Conservation (phyloP, 2,888 invertebrate genomes). For the Synanthedon myopaeformis region DNA sequence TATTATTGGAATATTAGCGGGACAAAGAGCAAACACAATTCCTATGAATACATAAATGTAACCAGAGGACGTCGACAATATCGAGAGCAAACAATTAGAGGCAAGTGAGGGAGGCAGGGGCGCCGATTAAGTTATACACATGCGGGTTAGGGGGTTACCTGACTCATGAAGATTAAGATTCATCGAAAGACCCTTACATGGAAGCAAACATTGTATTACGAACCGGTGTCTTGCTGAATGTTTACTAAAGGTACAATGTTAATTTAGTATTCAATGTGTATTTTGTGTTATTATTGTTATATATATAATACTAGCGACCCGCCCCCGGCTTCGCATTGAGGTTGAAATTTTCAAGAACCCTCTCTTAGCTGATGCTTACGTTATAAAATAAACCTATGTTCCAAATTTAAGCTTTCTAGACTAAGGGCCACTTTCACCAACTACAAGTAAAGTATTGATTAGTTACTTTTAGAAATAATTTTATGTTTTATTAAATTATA, state of each 20-base stretch:
- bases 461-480: too few relatives aligned
- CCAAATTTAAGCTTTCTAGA: too few relatives aligned
- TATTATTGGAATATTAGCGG: too few relatives aligned
- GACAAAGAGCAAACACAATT: not conserved
- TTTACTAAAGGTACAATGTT: conserved; percentile 67
- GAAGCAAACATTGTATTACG: conserved; percentile 64
- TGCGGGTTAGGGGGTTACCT: conserved; percentile 65
- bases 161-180: conserved; percentile 67
- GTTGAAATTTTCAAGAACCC: too few relatives aligned
- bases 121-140: conserved; percentile 67
- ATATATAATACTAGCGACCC: too few relatives aligned
- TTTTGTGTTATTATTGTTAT: too few relatives aligned
- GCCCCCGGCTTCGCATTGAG: too few relatives aligned
- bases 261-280: conserved; percentile 64
- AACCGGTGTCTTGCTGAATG: conserved; percentile 58
- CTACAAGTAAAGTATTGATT: too few relatives aligned
- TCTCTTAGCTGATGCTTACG: too few relatives aligned
- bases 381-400: too few relatives aligned
- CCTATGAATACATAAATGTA: conserved; percentile 41
- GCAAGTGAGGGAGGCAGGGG: conserved; percentile 51
- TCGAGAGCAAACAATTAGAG: conserved; percentile 68
- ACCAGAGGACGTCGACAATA: conserved; percentile 57
- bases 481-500: too few relatives aligned
- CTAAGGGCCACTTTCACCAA: too few relatives aligned
- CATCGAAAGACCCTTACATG: conserved; percentile 64